Base-by-base conservation (phyloP, 2,888 invertebrate genomes). In the Cataglyphis altisquamis region DNA sequence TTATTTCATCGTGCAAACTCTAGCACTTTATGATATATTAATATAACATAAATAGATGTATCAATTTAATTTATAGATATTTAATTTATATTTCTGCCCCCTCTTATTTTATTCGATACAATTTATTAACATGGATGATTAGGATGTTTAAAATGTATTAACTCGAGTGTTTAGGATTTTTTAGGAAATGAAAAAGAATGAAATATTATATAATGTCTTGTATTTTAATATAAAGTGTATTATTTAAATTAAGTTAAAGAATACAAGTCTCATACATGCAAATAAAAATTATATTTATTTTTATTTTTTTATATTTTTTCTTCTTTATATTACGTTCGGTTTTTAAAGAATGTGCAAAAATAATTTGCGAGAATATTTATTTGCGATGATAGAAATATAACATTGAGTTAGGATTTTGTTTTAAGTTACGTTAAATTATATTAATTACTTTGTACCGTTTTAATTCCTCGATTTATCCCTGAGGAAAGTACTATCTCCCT, bases 401-500 rank as follows among this genome's bases (percentile, higher is more conserved):
- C 18, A 15, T 66, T 39, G 39, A 9, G 9, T 9, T 25, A 45
- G 15, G 5, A 36, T 36, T 5, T 64, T 74, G 10, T 18, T 21
- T 18, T 6, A 36, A 39, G 41, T 29, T 18, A 10, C 39, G 12
- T 41, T 60, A 25, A 29, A 62, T 73, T 25, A 66, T 21, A 5
- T 5, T 10, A 39, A 3, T 52, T 57, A 12, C 9, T 73, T 25
- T 32, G 18, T 39, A 36, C 3, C 3, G 12, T 63, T 32, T 63
- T 25, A 25, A 36, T 10, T 15, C 32, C 39, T 25, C 48, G 45
- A 81, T 73, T 82, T 74, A 83, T 52, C 88, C 83, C 88, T 85
- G 83, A 18, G 1, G 10, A 29, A 32, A 29, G 12, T 62, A 78
- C 45, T 68, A 45, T 39, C 25, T 41, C 62, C 75, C 68, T 80